Base-by-base conservation (phyloP, 2,888 invertebrate species). In the Vandiemenella viatica region DNA sequence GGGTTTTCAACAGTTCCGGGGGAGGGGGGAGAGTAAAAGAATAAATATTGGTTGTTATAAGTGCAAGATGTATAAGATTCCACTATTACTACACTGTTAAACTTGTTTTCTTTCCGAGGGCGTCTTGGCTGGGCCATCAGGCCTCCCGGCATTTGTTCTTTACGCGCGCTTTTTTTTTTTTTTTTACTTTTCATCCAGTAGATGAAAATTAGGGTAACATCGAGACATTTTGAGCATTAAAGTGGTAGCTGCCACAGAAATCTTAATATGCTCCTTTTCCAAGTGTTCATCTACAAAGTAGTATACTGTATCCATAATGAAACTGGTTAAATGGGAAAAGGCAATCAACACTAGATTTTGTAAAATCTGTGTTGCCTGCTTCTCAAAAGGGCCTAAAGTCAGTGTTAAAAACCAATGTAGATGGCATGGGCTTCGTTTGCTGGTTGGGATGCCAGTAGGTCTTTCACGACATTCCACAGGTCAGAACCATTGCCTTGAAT, bases 1-100 rank as follows among this genome's bases (percentile, higher is more conserved):
- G 10, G n/a, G n/a, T 32, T 13, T 32, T 13, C 10, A 32, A n/a
- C n/a, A 32, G 10, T 32, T 32, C n/a, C 13, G 10, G 32, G n/a
- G n/a, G 10, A 32, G n/a, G 32, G n/a, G 32, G n/a, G 32, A 32
- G 32, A 49, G 45, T 50, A 53, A 51, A 48, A 51, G 46, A 48
- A 55, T 43, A 50, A 40, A 48, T 54, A 51, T 55, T 52, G 51
- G 50, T 55, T 51, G 54, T 56, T 56, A 56, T 54, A 54, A 54
- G 52, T 55, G 55, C 55, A 55, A 57, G 55, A 55, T 56, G 56
- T 56, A 56, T 55, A 56, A 55, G 55, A 56, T 54, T 52, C 55
- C 53, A 55, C 55, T 57, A 55, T 57, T 56, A 52, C 46, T 42
- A 42, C 48, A 48, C 52, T 56, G 53, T 51, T 53, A 50, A 50